phyloP scores from a whole-genome alignment of 23 tunicate genomes.

The Corella eumyota region DNA sequence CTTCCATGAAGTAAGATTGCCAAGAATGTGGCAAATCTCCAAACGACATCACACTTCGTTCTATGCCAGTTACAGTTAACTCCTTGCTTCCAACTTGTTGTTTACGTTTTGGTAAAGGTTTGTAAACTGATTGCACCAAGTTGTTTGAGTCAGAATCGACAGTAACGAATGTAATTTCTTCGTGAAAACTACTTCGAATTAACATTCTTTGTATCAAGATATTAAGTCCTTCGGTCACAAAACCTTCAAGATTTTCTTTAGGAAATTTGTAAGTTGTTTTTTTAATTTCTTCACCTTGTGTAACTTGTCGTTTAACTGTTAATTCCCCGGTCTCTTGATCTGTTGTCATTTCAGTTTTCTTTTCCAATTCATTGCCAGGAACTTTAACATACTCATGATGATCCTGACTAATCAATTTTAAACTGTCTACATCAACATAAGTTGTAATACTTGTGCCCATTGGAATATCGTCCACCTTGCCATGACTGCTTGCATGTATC shows the following conservation, averaged over 20 bases:
- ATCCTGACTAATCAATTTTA: conserved; percentile 45
- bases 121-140: conserved; percentile 39
- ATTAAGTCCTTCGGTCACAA: conserved; percentile 69
- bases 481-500: conserved; percentile 48
- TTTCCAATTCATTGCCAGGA: conserved; percentile 69
- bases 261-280: conserved; percentile 16
- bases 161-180: conserved; percentile 26
- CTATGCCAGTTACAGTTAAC: conserved; percentile 61
- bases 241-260: conserved; percentile 19
- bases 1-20: conserved; percentile 73
- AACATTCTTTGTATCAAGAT: conserved; percentile 45
- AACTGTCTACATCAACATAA: conserved; percentile 25
- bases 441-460: conserved; percentile 35
- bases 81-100: conserved; percentile 55
- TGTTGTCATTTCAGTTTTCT: conserved; percentile 34
- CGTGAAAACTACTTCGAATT: conserved; percentile 25
- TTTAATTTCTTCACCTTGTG: conserved; percentile 30
- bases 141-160: conserved; percentile 47
- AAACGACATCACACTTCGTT: conserved; percentile 35
- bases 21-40: conserved; percentile 62
- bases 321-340: conserved; percentile 42
- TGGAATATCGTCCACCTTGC: conserved; percentile 47
- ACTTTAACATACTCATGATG: conserved; percentile 52
- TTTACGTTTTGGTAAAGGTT: conserved; percentile 45
- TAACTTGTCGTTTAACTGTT: conserved; percentile 27